Evolutionary conservation across 2,797 vertebrate species (phyloP).

Genomic region (Salarias fasciatus): DNA sequence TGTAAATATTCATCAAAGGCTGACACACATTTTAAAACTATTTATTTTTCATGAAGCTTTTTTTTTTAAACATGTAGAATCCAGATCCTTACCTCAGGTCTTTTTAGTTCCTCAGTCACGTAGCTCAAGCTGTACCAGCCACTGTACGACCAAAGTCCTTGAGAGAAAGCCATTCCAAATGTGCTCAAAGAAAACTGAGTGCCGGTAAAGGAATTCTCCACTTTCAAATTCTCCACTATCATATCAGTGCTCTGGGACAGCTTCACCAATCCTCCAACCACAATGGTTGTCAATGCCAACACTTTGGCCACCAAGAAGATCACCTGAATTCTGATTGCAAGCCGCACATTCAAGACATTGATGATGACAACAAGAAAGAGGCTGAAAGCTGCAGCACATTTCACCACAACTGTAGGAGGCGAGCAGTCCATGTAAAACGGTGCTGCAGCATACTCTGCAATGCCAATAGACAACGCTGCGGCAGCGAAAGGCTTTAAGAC

Average conservation of each 20-base stretch:
- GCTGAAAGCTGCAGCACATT: slow-evolving; percentile 76
- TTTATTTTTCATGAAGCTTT: too few species aligned
- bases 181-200: slow-evolving; percentile 64
- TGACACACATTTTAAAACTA: too few species aligned
- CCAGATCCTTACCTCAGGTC: slow-evolving; percentile 78
- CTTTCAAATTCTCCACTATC: slow-evolving; percentile 67
- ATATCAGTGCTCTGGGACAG: slow-evolving; percentile 59
- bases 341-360: slow-evolving; percentile 82
- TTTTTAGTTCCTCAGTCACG: slow-evolving; percentile 86
- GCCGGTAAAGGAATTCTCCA: slow-evolving; percentile 80
- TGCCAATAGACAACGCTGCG: slow-evolving; percentile 77
- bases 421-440: slow-evolving; percentile 81
- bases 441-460: slow-evolving; percentile 79
- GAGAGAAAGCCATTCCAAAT: slow-evolving; percentile 84
- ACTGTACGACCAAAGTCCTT: slow-evolving; percentile 86
- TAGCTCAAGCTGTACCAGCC: slow-evolving; percentile 87
- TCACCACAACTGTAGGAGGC: slow-evolving; percentile 63
- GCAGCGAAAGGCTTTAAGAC: slow-evolving; percentile 77
- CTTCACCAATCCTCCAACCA: slow-evolving; percentile 76
- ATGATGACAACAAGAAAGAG: slow-evolving; percentile 77
- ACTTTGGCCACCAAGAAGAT: slow-evolving; percentile 84
- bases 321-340: slow-evolving; percentile 81
- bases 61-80: not conserved
- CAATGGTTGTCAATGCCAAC: slow-evolving; percentile 78
- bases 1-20: too few species aligned